Percentiles rank a stretch among this genome's conserved stretches.
Evolutionary conservation across 2,113 vertebrate genomes (phyloP).

Genomic region (Cettia cetti): DNA sequence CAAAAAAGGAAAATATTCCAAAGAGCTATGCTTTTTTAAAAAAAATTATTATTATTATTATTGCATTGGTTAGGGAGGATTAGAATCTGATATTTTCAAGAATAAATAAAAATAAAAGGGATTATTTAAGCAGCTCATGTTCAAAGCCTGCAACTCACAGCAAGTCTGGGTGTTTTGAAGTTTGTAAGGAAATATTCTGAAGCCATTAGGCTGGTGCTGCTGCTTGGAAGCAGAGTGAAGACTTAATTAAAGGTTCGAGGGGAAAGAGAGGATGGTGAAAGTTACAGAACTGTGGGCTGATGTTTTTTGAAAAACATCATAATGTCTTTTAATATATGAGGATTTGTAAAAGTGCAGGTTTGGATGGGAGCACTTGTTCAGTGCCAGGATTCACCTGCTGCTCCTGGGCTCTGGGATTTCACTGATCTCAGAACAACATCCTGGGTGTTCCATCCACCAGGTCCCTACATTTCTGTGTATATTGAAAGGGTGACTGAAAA

Average conservation of each 20-base stretch:
- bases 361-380: neutral
- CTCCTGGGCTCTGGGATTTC: neutral
- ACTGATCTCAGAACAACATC: neutral
- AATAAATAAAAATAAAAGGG: slow-evolving; percentile 7
- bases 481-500: neutral
- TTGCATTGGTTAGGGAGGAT: neutral
- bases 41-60: neutral
- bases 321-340: neutral
- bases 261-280: neutral
- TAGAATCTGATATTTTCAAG: neutral
- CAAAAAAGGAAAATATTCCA: neutral
- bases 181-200: neutral
- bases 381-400: neutral
- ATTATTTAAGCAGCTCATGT: neutral
- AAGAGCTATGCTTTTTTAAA: neutral
- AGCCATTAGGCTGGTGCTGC: neutral
- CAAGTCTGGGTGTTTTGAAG: neutral
- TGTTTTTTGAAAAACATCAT: neutral
- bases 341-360: neutral
- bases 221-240: neutral
- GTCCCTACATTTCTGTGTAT: neutral
- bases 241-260: neutral
- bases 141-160: neutral
- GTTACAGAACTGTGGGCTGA: neutral
- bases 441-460: neutral